phyloP scores from a whole-genome alignment of 2,113 vertebrate genomes.

The Gallinago paraguaiae region DNA sequence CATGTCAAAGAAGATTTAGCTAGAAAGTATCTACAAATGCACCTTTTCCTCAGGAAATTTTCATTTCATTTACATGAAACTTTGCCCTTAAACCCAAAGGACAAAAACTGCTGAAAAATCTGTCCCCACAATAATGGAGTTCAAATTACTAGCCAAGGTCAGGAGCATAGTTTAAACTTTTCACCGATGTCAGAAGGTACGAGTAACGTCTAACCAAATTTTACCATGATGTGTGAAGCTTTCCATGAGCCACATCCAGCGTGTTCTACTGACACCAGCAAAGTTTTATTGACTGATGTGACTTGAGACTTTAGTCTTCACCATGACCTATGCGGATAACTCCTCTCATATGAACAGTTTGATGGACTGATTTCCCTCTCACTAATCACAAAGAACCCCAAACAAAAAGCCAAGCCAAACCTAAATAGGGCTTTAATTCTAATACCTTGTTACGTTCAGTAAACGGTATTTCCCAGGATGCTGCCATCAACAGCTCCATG shows the following conservation, averaged over 20 bases:
- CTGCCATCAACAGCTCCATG: no score
- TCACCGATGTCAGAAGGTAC: background rate
- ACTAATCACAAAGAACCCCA: background rate
- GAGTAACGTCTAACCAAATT: background rate
- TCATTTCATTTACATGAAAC: background rate
- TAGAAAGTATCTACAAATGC: background rate
- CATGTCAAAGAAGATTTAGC: background rate
- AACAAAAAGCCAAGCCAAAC: background rate
- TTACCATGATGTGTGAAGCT: background rate
- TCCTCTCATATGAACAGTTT: background rate
- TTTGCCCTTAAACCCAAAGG: background rate
- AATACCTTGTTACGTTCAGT: background rate
- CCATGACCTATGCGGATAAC: background rate
- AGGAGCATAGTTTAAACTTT: background rate
- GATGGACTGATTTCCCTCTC: background rate
- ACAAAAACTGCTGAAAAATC: background rate
- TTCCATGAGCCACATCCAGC: background rate
- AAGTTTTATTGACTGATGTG: background rate
- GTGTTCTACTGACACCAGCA: background rate
- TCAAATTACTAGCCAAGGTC: background rate
- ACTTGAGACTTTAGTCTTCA: background rate
- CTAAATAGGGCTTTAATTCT: background rate
- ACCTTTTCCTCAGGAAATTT: background rate
- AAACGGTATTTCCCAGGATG: background rate
- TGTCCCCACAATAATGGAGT: accelerated